Evolutionary conservation across 2,888 invertebrate genomes (phyloP).

Genomic region (Chaetogeoica ovagalla): DNA sequence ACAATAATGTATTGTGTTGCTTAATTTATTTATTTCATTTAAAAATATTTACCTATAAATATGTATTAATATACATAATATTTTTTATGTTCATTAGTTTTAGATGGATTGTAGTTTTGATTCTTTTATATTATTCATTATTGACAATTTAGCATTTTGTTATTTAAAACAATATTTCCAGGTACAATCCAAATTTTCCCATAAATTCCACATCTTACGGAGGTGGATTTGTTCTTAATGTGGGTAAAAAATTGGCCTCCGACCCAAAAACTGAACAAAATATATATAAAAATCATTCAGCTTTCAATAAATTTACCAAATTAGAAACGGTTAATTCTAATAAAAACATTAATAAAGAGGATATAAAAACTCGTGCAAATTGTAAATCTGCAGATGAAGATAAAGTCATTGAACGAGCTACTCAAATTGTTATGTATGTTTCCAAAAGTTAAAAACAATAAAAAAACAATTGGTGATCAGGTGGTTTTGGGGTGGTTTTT

Average conservation of each 20-base stretch:
- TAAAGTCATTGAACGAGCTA: constrained; percentile 81
- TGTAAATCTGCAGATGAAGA: constrained; percentile 68
- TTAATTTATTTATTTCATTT: background rate
- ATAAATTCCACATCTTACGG: constrained; percentile 42
- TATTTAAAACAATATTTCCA: constrained; percentile 44
- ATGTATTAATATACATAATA: background rate
- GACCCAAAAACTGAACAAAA: constrained; percentile 45
- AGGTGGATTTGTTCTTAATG: constrained; percentile 48
- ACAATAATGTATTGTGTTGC: background rate
- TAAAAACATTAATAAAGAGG: constrained; percentile 46
- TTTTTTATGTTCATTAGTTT: background rate
- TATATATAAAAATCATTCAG: constrained; percentile 44
- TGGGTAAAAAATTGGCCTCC: constrained; percentile 48
- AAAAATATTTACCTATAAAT: background rate
- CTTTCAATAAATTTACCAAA: constrained; percentile 45
- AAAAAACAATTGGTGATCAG: constrained; percentile 24
- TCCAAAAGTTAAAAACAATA: constrained; percentile 20
- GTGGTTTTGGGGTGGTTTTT: constrained; percentile 22
- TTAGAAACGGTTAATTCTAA: constrained; percentile 40
- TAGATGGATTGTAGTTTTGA: constrained; percentile 17
- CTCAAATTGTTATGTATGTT: constrained; percentile 85
- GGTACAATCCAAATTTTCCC: constrained; percentile 41
- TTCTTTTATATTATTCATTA: constrained; percentile 5
- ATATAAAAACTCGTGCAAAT: constrained; percentile 59
- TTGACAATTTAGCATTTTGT: constrained; percentile 29